Evolutionary conservation across 2,113 vertebrate genomes (phyloP).

Genomic region (Odocoileus virginianus): DNA sequence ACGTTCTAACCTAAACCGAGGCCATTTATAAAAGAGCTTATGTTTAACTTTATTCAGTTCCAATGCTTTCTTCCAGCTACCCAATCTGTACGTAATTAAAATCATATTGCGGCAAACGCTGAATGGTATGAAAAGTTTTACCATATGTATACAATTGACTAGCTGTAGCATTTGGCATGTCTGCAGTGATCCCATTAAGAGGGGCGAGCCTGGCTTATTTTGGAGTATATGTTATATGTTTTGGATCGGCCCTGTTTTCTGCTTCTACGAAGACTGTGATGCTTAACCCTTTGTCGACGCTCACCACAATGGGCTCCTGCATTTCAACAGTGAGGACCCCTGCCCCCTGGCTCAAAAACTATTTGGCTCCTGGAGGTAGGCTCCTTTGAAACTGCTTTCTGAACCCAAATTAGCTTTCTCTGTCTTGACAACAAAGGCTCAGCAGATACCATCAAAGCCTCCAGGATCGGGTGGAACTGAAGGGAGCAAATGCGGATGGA

Average conservation of each 20-base stretch:
- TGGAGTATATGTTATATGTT: conserved; percentile 54
- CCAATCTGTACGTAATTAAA: conserved; percentile 77
- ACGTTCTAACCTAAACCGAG: background rate
- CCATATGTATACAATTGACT: conserved; percentile 63
- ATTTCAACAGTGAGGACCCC: background rate
- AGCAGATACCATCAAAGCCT: background rate
- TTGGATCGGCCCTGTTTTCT: conserved; percentile 50
- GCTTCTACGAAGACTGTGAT: background rate
- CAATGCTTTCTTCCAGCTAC: conserved; percentile 47
- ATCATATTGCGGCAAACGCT: conserved; percentile 59
- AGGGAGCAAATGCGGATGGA: background rate
- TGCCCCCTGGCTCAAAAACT: background rate
- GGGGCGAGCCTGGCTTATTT: conserved; percentile 65
- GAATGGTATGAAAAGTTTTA: conserved; percentile 62
- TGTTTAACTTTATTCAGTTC: conserved; percentile 60
- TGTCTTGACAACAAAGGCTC: background rate
- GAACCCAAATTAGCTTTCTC: background rate
- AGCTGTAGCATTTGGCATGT: conserved; percentile 71
- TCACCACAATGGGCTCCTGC: background rate
- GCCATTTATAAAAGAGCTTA: conserved; percentile 53
- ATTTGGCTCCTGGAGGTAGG: background rate
- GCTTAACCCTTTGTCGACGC: conserved; percentile 59
- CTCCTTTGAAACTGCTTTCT: background rate
- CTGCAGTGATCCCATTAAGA: conserved; percentile 51
- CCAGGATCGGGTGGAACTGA: accelerated